Evolutionary conservation across 2,797 vertebrate genomes (phyloP).

Genomic region (Acridotheres tristis): DNA sequence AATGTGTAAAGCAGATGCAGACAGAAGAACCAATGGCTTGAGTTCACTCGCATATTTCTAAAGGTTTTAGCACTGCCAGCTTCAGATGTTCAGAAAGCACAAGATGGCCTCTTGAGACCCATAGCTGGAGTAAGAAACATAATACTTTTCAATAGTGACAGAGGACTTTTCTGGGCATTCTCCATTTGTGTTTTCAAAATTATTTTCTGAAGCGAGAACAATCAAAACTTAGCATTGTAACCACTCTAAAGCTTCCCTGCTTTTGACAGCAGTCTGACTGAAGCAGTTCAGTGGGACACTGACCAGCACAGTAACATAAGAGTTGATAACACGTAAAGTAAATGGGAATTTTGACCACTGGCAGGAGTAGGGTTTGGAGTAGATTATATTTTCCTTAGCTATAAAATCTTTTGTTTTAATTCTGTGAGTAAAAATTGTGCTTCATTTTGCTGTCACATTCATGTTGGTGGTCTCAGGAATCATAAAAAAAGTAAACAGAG

Average conservation of each 20-base stretch:
- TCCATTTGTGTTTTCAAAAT: neutral
- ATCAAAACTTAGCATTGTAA: neutral
- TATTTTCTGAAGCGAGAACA: neutral
- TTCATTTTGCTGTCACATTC: neutral
- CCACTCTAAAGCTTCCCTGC: neutral
- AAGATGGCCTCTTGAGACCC: neutral
- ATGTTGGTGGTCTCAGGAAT: neutral
- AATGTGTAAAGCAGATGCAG: neutral
- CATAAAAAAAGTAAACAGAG: neutral
- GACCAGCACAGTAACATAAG: neutral
- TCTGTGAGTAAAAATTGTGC: neutral
- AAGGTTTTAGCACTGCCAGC: neutral
- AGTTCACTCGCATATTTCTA: neutral
- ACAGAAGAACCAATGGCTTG: neutral
- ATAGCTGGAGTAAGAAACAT: neutral
- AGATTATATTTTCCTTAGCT: neutral
- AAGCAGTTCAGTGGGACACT: neutral
- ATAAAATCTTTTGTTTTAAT: neutral
- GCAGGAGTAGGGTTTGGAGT: neutral
- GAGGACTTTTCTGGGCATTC: neutral
- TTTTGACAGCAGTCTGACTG: neutral
- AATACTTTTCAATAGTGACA: neutral
- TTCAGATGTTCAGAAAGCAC: neutral
- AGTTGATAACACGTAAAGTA: neutral
- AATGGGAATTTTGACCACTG: neutral